Evolutionary conservation across 2,797 vertebrate genomes (phyloP), one percentile per base, ranked within the genome.

Genomic region (Mus caroli): DNA sequence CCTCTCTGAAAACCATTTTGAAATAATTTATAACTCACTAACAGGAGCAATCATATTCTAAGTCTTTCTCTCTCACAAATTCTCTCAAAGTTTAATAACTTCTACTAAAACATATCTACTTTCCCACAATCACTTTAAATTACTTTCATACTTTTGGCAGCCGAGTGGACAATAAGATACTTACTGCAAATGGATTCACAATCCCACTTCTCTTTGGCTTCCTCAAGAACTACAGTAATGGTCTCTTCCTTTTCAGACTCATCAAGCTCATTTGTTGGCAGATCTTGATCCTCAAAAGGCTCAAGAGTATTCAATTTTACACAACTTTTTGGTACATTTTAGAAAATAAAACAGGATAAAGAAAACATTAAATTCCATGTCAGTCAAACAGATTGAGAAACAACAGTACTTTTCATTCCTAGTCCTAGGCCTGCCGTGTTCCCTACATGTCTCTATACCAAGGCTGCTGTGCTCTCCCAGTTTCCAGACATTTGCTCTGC

Each of bases 111-210:
- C 22, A 24, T 26, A 52, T 43, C 85, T 76, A 90, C 76, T 79
- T 86, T 94, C 82, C 54, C 50, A 92, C 67, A 67, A 3, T 58
- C 31, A 86, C 67, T 85, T 78, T 43, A 46, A 90, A 91, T 85
- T 14, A 34, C 24, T 90, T 6, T 7, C 76, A 87, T 1, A 82
- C 26, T 82, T 92, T 22, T 83, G 80, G 62, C 20, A 96, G 93
- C 7, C 0, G 6, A 97, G 91, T 0, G 8, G 54, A 56, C 31
- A 80, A 10, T 14, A 91, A 77, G 77, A 94, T 50, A 99, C 99
- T 99, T 97, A 99, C 99, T 99, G 98, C 99, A 99, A 97, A 99
- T 99, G 79, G 99, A 99, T 97, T 99, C 99, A 73, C 99, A 99
- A 97, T 99, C 99, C 99, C 99, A 99, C 96, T 99, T 99, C 97